Conservation (phyloP, 2,797 vertebrate species). For the Crocidura indochinensis region DNA sequence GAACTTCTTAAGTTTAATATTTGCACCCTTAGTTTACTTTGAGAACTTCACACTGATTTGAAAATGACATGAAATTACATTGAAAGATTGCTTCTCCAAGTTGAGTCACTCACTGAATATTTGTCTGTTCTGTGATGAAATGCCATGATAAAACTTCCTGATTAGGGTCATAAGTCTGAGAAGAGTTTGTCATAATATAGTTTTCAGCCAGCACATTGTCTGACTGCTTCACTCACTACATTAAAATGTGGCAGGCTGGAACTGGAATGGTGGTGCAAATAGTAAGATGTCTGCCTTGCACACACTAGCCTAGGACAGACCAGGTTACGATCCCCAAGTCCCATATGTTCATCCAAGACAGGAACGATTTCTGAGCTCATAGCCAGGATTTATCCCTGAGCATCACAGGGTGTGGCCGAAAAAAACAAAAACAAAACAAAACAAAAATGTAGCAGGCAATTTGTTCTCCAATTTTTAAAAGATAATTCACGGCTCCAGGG, state of each 20-base stretch:
- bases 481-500: too few relatives aligned
- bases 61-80: constrained; percentile 36
- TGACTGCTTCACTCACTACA: background rate
- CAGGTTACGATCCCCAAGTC: too few relatives aligned
- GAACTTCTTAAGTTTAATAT: constrained; percentile 31
- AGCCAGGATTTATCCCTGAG: too few relatives aligned
- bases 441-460: too few relatives aligned
- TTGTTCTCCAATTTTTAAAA: too few relatives aligned
- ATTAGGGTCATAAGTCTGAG: constrained; percentile 6
- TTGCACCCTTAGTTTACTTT: constrained; percentile 43
- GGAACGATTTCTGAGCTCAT: too few relatives aligned
- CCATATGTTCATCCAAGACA: too few relatives aligned
- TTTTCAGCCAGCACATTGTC: background rate
- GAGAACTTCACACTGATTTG: constrained; percentile 19
- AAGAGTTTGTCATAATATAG: constrained; percentile 1
- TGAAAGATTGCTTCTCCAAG: constrained; percentile 9
- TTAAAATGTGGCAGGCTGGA: background rate
- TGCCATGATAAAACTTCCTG: constrained; percentile 34
- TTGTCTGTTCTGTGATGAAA: constrained; percentile 16
- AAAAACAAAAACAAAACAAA: too few relatives aligned
- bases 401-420: too few relatives aligned
- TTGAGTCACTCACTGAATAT: background rate
- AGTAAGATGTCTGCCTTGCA: too few relatives aligned
- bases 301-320: too few relatives aligned
- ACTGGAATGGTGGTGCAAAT: too few relatives aligned